Evolutionary conservation across 2,113 vertebrate species (phyloP).

Genomic region (Cyprinodon brontotheroides): DNA sequence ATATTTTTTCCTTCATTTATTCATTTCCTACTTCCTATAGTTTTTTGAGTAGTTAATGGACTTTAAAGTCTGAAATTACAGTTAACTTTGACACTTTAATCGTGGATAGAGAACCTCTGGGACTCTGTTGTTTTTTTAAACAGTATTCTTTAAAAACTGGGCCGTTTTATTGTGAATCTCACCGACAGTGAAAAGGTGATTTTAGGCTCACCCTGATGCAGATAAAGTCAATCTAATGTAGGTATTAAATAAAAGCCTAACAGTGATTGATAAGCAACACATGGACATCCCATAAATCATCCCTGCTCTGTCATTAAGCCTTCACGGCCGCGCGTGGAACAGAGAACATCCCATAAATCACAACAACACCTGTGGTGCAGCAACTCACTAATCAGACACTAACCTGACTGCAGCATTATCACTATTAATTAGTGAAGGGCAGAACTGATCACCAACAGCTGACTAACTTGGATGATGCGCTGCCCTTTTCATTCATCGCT

Average conservation of each 20-base stretch:
- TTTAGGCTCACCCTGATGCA: not conserved
- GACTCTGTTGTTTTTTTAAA: not conserved
- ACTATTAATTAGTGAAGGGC: not conserved
- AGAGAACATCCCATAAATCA: not conserved
- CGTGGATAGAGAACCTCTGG: not conserved
- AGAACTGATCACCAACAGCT: not conserved
- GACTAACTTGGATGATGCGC: not conserved
- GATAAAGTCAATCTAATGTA: not conserved
- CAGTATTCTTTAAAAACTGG: too few relatives aligned
- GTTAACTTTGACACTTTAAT: not conserved
- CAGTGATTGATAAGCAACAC: slow-evolving; percentile 3
- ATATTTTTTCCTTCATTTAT: not conserved
- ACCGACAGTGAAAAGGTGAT: not conserved
- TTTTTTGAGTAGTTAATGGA: not conserved
- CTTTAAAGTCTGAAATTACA: too few relatives aligned
- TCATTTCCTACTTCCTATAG: not conserved
- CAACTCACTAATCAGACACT: not conserved
- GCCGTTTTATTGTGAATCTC: not conserved
- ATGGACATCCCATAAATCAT: not conserved
- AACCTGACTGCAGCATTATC: not conserved
- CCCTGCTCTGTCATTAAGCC: not conserved
- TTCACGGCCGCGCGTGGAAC: not conserved
- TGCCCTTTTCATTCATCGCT: not conserved
- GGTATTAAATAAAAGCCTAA: slow-evolving; percentile 7
- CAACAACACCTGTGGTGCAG: slow-evolving; percentile 19